phyloP scores from a whole-genome alignment of 2,797 vertebrate genomes.

The Oreochromis grahami region DNA sequence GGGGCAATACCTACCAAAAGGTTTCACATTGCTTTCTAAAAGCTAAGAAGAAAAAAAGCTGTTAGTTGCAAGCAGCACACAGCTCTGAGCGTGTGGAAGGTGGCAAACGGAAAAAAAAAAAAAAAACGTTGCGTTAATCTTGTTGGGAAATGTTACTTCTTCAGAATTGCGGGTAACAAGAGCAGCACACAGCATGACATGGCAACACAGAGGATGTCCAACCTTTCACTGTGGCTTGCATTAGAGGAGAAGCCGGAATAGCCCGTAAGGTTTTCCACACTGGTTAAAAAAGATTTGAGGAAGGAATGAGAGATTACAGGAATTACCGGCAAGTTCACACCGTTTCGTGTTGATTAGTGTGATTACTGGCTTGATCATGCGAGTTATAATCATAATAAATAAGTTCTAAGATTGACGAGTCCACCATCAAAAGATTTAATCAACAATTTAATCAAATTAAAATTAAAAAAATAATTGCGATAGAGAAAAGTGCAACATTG shows the following conservation, averaged over 20 bases:
- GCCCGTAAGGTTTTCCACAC: constrained; percentile 85
- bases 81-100: neutral
- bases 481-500: neutral
- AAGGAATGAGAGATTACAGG: constrained; percentile 35
- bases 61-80: constrained; percentile 17
- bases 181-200: constrained; percentile 26
- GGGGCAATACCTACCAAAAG: neutral
- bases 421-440: neutral
- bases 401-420: neutral
- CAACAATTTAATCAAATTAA: neutral
- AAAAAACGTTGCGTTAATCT: neutral
- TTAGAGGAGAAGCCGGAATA: constrained; percentile 70
- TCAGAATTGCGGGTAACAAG: neutral
- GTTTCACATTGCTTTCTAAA: neutral
- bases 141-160: constrained; percentile 25
- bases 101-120: neutral
- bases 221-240: constrained; percentile 70
- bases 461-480: neutral
- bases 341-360: neutral
- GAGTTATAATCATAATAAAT: neutral
- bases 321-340: neutral
- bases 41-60: neutral
- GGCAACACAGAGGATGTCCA: constrained; percentile 60
- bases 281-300: constrained; percentile 66
- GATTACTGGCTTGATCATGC: neutral